phyloP scores from a whole-genome alignment of 2,888 invertebrate genomes.

The Eupithecia exiguata region DNA sequence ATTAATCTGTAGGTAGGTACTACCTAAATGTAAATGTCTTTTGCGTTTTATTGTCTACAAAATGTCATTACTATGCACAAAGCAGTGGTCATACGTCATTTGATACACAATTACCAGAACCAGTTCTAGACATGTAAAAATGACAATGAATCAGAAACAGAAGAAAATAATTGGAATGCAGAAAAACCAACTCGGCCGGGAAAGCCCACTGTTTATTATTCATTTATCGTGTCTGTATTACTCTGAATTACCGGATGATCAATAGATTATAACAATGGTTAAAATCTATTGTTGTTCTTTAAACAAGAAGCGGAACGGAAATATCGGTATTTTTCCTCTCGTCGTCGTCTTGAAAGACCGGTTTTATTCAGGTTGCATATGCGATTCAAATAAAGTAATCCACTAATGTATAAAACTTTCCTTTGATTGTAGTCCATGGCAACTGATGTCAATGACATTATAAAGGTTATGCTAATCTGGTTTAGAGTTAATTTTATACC shows the following conservation, averaged over 20 bases:
- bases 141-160: conserved; percentile 45
- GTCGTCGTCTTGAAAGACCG: neutral
- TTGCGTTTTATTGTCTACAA: neutral
- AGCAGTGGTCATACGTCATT: neutral
- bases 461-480: neutral
- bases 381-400: neutral
- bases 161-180: conserved; percentile 40
- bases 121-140: conserved; percentile 21
- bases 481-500: neutral
- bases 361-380: neutral
- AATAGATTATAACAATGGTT: neutral
- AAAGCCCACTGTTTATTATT: conserved; percentile 73
- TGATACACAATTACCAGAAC: conserved; percentile 4
- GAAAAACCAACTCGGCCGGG: conserved; percentile 52
- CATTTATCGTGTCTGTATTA: conserved; percentile 49
- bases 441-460: neutral
- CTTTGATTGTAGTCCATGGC: neutral
- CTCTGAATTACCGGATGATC: neutral
- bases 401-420: neutral
- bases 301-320: neutral
- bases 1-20: neutral
- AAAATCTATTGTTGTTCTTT: neutral
- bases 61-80: neutral
- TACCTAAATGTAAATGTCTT: neutral
- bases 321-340: neutral